These are phyloP conservation scores for Palythoa caribaeorum DNA, from an alignment of 92 coral and sea anemone species.

Conservation along the genomic window DNA sequence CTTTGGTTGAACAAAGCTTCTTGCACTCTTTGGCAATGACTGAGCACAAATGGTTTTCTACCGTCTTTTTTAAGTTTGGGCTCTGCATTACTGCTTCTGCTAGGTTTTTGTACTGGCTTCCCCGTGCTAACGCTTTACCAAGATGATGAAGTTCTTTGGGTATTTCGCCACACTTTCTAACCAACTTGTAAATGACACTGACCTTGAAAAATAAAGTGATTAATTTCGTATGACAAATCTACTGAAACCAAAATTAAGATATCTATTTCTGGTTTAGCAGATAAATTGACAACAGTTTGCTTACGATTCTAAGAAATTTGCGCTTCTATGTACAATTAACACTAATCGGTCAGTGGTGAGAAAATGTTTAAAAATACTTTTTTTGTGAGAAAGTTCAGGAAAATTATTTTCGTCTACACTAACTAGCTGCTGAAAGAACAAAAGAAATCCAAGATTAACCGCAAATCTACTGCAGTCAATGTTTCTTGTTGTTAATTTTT, in stretches of 20 bases:
- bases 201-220: conserved; percentile 23
- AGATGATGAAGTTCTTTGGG: conserved; percentile 47
- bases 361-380: neutral
- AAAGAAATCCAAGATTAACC: conserved; percentile 4
- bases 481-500: neutral
- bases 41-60: neutral
- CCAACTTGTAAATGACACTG: conserved; percentile 24
- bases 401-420: neutral
- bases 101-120: conserved; percentile 35
- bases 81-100: conserved; percentile 54
- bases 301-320: conserved; percentile 8
- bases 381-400: conserved; percentile 8
- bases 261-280: conserved; percentile 14
- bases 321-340: conserved; percentile 14
- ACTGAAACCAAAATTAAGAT: conserved; percentile 1
- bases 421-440: neutral
- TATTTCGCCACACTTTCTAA: conserved; percentile 27
- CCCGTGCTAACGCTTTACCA: conserved; percentile 51
- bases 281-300: conserved; percentile 1
- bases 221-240: neutral
- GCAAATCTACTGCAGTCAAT: conserved; percentile 5
- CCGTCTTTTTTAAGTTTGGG: conserved; percentile 20
- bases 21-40: conserved; percentile 37
- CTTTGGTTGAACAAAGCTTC: conserved; percentile 35
- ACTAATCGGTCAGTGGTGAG: conserved; percentile 11